Base-by-base conservation (phyloP, 2,797 vertebrate genomes). In the Sparidentex hasta region DNA sequence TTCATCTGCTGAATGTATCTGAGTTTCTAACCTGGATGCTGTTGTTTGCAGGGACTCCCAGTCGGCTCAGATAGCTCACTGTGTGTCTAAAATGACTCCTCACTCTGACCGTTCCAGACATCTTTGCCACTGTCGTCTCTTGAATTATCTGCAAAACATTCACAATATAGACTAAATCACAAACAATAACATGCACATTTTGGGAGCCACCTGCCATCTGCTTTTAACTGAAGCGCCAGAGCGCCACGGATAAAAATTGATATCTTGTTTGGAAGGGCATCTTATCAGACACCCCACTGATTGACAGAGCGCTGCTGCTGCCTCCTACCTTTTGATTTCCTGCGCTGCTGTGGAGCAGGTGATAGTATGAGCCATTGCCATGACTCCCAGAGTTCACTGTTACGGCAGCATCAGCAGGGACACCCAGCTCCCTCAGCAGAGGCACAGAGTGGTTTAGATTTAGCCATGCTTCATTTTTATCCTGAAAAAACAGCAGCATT, bases 381-480 rank as follows among this genome's bases (percentile, higher is more conserved):
- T 88, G 74, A 83, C 80, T 93, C 81, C 91, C 88, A 46, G 90
- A 90, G 74, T 84, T 71, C 59, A 96, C n/a, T 62, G 85, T 86
- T 48, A 95, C 29, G 47, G 92, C 80, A 4, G 87, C 64, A 41
- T 69, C 90, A 71, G 48, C 21, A 25, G 96, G 95, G 74, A 97
- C 76, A 50, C 95, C 94, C 18, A 91, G 25, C 38, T 78, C 88
- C 84, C 81, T 83, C 75, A 95, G 83, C 80, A 88, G 85, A 62
- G 93, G 85, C 46, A 95, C 54, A 8, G 92, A 93, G 81, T 97
- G 96, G 52, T 93, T 93, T 20, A 97, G 84, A 83, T 86, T 27
- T 0, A 76, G 69, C 0, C 82, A 89, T 4, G 89, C 20, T 55
- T 95, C 94, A 72, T 92, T 94, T 66, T 82, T 90, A 78, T 77